Evolutionary conservation across 64 coral and sea anemone genomes (phyloP), one percentile per base, ranked within the genome.

Genomic region (Cladopsammia gracilis): DNA sequence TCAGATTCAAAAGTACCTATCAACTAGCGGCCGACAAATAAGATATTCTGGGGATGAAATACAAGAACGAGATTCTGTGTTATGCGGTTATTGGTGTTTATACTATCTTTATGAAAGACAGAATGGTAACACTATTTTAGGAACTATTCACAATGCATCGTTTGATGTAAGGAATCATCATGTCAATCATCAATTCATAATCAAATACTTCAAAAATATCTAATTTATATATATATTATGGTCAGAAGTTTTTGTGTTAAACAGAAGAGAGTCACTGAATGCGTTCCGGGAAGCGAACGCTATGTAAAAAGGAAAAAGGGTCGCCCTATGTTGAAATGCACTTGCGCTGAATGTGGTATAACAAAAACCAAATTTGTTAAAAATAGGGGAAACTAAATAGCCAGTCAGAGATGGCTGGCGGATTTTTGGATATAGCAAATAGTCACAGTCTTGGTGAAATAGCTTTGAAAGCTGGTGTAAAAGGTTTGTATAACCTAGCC

Each of bases 11-110:
- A 2, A 86, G 18, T 77, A 86, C 45, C 18, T 92, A 0, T 5
- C 3, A 2, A 65, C n/a, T 52, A 34, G 18, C 6, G 11, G 20
- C 12, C 86, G 77, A 75, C 4, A 7, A 13, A 9, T 77, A 42
- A 19, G 49, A 9, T 92, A 85, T 26, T 76, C 69, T 14, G 1
- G 3, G 6, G 90, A 86, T 77, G 56, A 83, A 44, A 70, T 91
- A 16, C 90, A 76, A 65, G 54, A 85, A 56, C 20, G 90, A 49
- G 48, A 43, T 78, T 25, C 10, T 24, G 76, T 78, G 3, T 48
- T 86, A n/a, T 68, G 82, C 49, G 61, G 61, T 3, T 86, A 86
- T 54, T 86, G 82, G 82, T 86, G 61, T 20, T 7, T 69, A 6
- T 86, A 68, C 26, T 86, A 50, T 68, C 62, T 67, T 3, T 18